These are phyloP conservation scores for Caradrina kadenii DNA, from an alignment of 2,888 invertebrate species.

Conservation along the genomic window DNA sequence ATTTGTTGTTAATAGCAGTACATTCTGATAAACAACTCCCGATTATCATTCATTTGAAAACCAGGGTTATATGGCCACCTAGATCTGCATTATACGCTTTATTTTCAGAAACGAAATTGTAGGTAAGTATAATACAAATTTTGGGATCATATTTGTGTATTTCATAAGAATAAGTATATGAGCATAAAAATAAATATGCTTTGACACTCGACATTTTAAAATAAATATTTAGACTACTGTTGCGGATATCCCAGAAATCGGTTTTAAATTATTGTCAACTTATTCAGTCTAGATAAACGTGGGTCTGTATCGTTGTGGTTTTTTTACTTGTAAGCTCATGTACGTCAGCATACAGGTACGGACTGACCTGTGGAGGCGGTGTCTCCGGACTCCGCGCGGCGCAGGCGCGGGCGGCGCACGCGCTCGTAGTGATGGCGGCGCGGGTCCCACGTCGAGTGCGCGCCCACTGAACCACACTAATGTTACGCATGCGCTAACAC, in stretches of 20 bases:
- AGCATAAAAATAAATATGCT: conserved; percentile 42
- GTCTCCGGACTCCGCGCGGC: conserved; percentile 92
- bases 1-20: conserved; percentile 62
- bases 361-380: conserved; percentile 91
- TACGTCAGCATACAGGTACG: conserved; percentile 4
- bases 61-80: conserved; percentile 33
- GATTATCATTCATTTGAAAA: conserved; percentile 45
- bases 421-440: conserved; percentile 97
- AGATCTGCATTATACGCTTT: conserved; percentile 22
- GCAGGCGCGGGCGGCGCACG: conserved; percentile 93
- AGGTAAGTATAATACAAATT: conserved; percentile 31
- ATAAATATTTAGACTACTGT: not conserved
- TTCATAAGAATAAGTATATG: conserved; percentile 5
- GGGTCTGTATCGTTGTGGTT: not conserved
- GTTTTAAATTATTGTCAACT: too few species aligned
- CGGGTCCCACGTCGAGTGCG: conserved; percentile 96
- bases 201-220: not conserved
- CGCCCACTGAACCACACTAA: conserved; percentile 88
- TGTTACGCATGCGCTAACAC: conserved; percentile 91
- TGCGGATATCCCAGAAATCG: not conserved
- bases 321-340: conserved; percentile 32
- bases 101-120: not conserved
- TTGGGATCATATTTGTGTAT: conserved; percentile 25
- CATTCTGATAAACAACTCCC: conserved; percentile 52
- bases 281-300: too few species aligned